Evolutionary conservation across 2,888 invertebrate species (phyloP).

Genomic region (Temnothorax unifasciatus): DNA sequence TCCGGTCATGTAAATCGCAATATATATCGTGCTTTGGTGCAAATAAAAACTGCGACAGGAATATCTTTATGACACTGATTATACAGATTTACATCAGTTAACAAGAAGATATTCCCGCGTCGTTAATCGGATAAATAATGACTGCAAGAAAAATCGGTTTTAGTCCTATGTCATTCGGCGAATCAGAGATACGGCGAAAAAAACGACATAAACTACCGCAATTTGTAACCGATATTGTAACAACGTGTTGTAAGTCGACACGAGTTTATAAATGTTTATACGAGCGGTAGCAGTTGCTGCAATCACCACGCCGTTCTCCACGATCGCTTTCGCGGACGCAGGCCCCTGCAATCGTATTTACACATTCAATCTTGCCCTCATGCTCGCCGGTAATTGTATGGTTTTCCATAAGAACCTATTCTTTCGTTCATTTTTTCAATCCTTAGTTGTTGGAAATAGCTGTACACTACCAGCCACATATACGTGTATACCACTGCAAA

Average conservation of each 20-base stretch:
- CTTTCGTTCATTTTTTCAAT: conserved; percentile 80
- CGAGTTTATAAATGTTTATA: neutral
- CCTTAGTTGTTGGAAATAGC: conserved; percentile 91
- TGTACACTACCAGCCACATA: conserved; percentile 94
- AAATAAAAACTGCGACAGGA: neutral
- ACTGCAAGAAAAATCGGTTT: conserved; percentile 17
- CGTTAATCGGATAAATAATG: conserved; percentile 7
- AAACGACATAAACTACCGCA: neutral
- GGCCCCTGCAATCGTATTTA: neutral
- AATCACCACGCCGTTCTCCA: neutral
- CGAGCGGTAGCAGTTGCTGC: conserved; percentile 4
- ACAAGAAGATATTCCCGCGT: neutral
- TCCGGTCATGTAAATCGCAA: conserved; percentile 30
- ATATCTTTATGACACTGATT: neutral
- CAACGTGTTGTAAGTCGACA: neutral
- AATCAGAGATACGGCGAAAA: neutral
- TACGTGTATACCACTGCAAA: conserved; percentile 87
- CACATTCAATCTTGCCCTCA: conserved; percentile 67
- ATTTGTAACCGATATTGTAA: too few relatives aligned
- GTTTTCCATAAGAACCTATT: conserved; percentile 84
- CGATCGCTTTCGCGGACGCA: neutral
- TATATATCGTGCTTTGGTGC: conserved; percentile 38
- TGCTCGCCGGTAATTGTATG: conserved; percentile 83
- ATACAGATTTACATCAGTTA: neutral
- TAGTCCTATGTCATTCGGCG: neutral